Conservation (phyloP, 2,113 vertebrate species). For the Caloenas nicobarica region DNA sequence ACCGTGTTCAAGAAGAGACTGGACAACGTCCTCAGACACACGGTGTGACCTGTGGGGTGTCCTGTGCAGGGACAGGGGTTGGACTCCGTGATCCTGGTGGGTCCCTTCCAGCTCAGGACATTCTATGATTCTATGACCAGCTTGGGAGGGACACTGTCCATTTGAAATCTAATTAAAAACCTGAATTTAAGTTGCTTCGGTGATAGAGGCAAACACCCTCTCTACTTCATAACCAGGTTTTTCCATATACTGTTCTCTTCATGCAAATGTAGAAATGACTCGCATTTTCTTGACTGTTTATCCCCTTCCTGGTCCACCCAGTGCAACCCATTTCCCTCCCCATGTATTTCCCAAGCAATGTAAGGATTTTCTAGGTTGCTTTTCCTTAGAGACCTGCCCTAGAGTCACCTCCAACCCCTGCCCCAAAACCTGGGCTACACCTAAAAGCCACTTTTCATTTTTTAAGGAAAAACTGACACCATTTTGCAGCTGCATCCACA, state of each 20-base stretch:
- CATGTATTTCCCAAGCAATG: neutral
- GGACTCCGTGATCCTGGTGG: too few species aligned
- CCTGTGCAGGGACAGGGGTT: too few species aligned
- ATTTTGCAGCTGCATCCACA: neutral
- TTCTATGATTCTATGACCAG: neutral
- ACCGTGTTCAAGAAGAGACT: too few species aligned
- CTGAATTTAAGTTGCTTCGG: neutral
- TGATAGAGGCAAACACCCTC: neutral
- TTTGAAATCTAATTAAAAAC: neutral
- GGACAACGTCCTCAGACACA: too few species aligned
- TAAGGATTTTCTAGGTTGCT: neutral
- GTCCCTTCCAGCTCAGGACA: too few species aligned
- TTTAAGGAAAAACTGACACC: neutral
- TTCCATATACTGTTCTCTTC: neutral
- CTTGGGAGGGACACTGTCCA: neutral
- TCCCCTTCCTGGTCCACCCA: neutral
- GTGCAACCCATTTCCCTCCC: accelerated
- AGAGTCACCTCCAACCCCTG: neutral
- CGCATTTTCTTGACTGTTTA: neutral
- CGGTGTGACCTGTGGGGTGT: too few species aligned
- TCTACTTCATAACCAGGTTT: accelerated
- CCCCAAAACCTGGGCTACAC: neutral
- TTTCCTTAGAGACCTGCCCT: neutral
- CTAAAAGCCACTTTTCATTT: neutral
- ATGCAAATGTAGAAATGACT: neutral